These are phyloP conservation scores for Aramus guarauna DNA, from an alignment of 2,113 vertebrate species.

Conservation along the genomic window DNA sequence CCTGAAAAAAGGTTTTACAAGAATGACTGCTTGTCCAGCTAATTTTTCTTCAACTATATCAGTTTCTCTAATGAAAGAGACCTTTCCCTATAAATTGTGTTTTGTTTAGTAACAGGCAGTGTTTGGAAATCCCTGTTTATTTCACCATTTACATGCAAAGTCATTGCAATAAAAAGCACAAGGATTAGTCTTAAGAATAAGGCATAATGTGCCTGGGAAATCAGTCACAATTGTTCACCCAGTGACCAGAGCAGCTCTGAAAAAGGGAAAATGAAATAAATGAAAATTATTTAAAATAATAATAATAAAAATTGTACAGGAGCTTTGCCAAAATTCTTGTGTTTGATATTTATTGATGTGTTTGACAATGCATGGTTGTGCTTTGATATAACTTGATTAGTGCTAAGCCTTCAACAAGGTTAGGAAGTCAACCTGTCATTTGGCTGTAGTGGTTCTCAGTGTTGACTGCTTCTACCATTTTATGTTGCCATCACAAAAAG, in stretches of 20 bases:
- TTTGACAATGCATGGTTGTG: background rate
- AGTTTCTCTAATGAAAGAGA: background rate
- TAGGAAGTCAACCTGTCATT: background rate
- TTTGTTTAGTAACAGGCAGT: background rate
- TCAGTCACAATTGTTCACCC: background rate
- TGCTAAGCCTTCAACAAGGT: background rate
- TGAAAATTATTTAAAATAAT: background rate
- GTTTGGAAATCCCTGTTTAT: background rate
- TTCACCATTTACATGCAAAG: background rate
- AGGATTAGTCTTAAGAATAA: background rate
- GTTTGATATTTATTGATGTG: background rate
- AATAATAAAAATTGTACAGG: background rate
- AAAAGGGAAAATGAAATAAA: background rate
- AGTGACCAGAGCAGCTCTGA: background rate
- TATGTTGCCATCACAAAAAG: background rate
- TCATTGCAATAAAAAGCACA: background rate
- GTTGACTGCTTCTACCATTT: background rate
- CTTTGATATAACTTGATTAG: background rate
- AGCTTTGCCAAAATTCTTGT: background rate
- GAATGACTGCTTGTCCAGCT: background rate
- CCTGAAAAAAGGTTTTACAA: background rate
- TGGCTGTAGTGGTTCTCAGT: background rate
- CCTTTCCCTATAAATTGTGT: background rate
- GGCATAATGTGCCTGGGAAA: background rate
- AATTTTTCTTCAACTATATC: background rate